Evolutionary conservation across 1,140 invertebrate species (phyloP).

Genomic region (Centruroides vittatus): DNA sequence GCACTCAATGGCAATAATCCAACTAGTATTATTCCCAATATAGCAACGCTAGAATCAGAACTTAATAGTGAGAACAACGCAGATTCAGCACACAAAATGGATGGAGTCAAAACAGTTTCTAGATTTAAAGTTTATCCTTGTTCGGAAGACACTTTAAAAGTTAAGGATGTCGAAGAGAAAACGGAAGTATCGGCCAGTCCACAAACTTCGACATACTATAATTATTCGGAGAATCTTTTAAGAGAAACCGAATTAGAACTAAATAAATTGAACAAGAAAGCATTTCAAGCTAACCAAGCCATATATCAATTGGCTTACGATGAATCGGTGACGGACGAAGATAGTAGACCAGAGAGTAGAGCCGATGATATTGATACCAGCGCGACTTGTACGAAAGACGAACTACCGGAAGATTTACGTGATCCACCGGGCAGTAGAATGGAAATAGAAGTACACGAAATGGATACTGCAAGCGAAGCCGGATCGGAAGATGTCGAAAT

Average conservation of each 20-base stretch:
- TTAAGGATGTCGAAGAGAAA: no score
- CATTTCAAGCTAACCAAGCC: constrained; percentile 4
- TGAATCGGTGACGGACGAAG: constrained; percentile 7
- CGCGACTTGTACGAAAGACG: not conserved
- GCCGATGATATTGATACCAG: constrained; percentile 2
- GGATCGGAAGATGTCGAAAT: constrained; percentile 18
- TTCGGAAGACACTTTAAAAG: no score
- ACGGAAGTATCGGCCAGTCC: no score
- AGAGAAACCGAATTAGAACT: constrained; percentile 4
- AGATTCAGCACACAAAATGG: no score
- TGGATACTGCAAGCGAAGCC: constrained; percentile 14
- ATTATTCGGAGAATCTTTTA: constrained; percentile 1
- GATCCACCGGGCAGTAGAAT: not conserved
- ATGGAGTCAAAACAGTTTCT: no score
- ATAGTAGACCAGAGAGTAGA: not conserved
- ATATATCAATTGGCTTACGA: constrained; percentile 14
- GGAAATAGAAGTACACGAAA: constrained; percentile 17
- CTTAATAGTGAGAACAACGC: no score
- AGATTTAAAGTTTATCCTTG: no score
- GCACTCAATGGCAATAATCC: no score
- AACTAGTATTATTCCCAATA: no score
- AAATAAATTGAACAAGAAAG: not conserved
- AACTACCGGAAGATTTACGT: not conserved
- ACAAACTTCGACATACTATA: no score
- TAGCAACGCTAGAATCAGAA: no score